Conservation (phyloP, 2,888 invertebrate species). For the Auanema sp. region DNA sequence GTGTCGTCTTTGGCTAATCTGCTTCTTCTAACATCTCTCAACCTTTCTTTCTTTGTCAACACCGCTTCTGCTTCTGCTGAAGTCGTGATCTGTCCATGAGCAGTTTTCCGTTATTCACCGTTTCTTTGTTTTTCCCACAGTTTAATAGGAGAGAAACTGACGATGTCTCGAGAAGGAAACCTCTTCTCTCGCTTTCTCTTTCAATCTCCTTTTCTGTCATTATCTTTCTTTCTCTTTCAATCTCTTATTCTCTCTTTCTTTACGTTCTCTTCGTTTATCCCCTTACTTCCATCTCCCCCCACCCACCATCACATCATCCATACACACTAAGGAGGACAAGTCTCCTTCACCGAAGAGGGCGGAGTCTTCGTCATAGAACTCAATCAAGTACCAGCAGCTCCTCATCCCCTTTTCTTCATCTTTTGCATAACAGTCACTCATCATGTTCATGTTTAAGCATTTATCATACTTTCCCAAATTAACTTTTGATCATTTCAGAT, state of each 20-base stretch:
- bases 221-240: background rate
- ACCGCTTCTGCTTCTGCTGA: too few species aligned
- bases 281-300: background rate
- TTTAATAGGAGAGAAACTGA: conserved; percentile 4
- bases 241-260: background rate
- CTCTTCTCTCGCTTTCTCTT: background rate
- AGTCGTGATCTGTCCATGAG: too few species aligned
- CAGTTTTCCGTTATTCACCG: too few species aligned
- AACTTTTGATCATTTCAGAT: background rate
- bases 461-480: too few species aligned
- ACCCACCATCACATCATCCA: too few species aligned
- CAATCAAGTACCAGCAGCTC: too few species aligned
- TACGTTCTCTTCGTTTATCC: background rate
- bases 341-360: too few species aligned
- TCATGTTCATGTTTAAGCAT: too few species aligned
- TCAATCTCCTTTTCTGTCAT: background rate
- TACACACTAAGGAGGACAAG: too few species aligned
- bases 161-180: background rate
- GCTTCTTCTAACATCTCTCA: background rate
- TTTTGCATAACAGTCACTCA: too few species aligned
- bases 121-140: background rate
- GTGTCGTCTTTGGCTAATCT: conserved; percentile 10
- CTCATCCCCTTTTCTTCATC: too few species aligned
- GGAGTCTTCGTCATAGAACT: too few species aligned
- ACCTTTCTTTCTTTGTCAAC: conserved; percentile 3